Base-by-base conservation (phyloP, 2,113 vertebrate genomes). In the Macrotus californicus region DNA sequence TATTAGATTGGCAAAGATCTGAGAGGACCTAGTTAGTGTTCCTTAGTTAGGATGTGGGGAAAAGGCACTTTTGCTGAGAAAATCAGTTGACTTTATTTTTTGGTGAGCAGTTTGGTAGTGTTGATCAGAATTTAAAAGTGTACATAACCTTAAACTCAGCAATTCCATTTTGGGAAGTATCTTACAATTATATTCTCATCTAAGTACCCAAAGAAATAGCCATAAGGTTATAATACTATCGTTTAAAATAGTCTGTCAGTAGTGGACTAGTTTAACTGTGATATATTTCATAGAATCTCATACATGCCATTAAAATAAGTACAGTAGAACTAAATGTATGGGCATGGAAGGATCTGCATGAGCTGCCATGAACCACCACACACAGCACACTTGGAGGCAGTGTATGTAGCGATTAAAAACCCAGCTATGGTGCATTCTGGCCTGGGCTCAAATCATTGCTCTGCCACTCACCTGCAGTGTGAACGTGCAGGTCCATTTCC, bases 111-210 rank as follows among this genome's bases (percentile, higher is more conserved):
- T 88, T 94, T 82, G 14, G 66, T 76, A 82, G 10, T 69, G 11
- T 77, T 87, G 85, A 77, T 95, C 54, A 92, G 61, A 81, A 76
- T 91, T 56, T 92, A 19, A 80, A 88, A 96, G 2, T 91, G 26
- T 80, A 59, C 21, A 18, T 59, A 94, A 43, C 48, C 43, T 92
- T 91, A 75, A 86, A 70, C 46, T 91, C 34, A 84, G 87, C 54
- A 87, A 10, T 95, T 96, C 22, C 22, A 43, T 79, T 92, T 90
- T 43, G 16, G 88, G 61, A 12, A 91, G 22, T 94, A n/a, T 66
- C 39, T 70, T 81, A n/a, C n/a, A 77, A 61, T 92, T 92, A 76
- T 5, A 31, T 48, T 48, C 31, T 31, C 4, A 7, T 86, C 54
- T 31, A 2, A 85, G 4, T 83, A 14, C 56, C 22, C 6, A 56